Conservation (phyloP, 2,113 vertebrate species). For the Cinclus mexicanus region DNA sequence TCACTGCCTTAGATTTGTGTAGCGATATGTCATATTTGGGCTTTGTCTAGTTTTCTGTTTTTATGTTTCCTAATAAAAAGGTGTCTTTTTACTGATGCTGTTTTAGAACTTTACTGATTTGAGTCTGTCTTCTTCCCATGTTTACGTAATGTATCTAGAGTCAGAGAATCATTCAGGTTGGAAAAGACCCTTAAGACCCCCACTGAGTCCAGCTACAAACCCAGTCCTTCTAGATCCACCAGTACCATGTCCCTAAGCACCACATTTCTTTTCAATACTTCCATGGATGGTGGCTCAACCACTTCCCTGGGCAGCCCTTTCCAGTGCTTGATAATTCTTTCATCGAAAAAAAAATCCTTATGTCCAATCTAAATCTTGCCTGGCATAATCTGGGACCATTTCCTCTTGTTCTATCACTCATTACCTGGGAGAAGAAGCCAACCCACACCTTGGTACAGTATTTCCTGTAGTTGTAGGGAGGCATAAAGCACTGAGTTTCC, state of each 20-base stretch:
- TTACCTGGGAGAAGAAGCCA: accelerated
- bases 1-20: not conserved
- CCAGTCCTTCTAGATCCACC: not conserved
- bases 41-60: not conserved
- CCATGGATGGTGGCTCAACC: not conserved
- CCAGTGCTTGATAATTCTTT: not conserved
- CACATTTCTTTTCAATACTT: not conserved
- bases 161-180: not conserved
- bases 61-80: not conserved
- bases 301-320: not conserved
- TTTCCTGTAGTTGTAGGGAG: not conserved
- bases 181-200: not conserved
- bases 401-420: accelerated
- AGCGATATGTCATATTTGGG: not conserved
- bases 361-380: not conserved
- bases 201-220: not conserved
- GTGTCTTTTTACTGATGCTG: not conserved
- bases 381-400: not conserved
- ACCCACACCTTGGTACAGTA: accelerated
- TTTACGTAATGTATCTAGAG: not conserved
- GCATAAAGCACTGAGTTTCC: not conserved
- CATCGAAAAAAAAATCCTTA: not conserved
- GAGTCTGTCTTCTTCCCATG: not conserved
- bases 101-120: not conserved
- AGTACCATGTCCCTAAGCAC: not conserved